These are phyloP conservation scores for Harmothoe impar DNA, from an alignment of 2,888 invertebrate genomes.

Conservation along the genomic window DNA sequence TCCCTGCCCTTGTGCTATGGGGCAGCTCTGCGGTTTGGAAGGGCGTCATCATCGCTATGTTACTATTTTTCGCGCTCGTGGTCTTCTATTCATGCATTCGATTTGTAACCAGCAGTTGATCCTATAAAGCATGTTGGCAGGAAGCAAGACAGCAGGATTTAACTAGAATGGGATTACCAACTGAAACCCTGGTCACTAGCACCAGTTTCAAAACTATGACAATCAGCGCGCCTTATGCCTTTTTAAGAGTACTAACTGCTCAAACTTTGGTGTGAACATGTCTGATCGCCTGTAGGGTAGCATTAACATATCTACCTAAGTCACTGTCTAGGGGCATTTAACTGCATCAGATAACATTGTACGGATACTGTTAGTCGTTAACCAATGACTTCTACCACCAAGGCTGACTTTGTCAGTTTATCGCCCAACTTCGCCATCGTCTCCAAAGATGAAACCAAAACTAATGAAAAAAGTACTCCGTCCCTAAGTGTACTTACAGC, in stretches of 20 bases:
- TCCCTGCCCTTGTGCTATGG: constrained; percentile 68
- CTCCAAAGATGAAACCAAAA: background rate
- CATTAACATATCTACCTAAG: background rate
- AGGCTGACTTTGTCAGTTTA: background rate
- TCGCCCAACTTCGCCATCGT: no score
- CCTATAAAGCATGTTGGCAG: background rate
- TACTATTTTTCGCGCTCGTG: constrained; percentile 69
- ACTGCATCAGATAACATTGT: background rate
- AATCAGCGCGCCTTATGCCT: no score
- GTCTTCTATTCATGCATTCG: constrained; percentile 70
- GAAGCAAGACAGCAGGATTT: background rate
- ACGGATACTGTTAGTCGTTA: background rate
- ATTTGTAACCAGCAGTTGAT: constrained; percentile 64
- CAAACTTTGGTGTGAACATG: no score
- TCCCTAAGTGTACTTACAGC: background rate
- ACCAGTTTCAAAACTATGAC: no score
- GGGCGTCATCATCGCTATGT: constrained; percentile 67
- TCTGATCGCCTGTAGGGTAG: no score
- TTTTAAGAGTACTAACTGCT: no score
- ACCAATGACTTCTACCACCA: background rate
- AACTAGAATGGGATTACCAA: no score
- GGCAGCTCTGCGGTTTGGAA: constrained; percentile 70
- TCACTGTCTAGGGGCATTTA: background rate
- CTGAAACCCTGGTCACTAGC: no score
- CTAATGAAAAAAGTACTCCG: background rate